Conservation (phyloP, 2,113 vertebrate genomes). For the Neolamprologus modestus region DNA sequence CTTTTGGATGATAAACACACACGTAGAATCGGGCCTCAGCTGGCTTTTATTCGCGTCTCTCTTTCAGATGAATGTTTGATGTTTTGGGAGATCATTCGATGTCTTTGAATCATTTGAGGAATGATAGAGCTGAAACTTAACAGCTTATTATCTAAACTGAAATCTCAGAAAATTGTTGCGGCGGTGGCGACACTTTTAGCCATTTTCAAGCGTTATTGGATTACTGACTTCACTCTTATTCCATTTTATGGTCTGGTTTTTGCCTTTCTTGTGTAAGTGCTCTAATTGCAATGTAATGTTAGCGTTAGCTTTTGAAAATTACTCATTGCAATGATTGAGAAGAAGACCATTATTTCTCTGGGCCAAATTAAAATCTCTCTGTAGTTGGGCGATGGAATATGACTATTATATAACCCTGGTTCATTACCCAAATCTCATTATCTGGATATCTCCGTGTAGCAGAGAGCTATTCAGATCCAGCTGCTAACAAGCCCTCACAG, state of each 20-base stretch:
- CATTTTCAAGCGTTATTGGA: neutral
- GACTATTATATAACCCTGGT: conserved; percentile 39
- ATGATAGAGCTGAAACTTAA: neutral
- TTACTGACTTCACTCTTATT: neutral
- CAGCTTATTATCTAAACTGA: neutral
- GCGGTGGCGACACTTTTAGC: neutral
- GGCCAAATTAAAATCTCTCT: conserved; percentile 47
- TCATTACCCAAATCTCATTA: conserved; percentile 60
- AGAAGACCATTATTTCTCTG: conserved; percentile 26
- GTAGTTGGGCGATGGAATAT: conserved; percentile 30
- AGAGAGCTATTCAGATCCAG: conserved; percentile 17
- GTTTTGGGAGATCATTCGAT: neutral
- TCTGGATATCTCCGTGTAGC: conserved; percentile 21
- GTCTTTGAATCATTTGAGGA: neutral
- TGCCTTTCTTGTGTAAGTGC: neutral
- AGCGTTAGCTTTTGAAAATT: conserved; percentile 11
- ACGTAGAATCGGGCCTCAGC: neutral
- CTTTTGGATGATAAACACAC: neutral
- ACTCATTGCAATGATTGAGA: conserved; percentile 11
- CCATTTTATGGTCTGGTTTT: neutral
- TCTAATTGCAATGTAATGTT: conserved; percentile 2
- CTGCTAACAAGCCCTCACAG: conserved; percentile 54
- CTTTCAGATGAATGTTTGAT: neutral
- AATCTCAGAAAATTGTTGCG: neutral
- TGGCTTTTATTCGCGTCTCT: neutral